These are phyloP conservation scores for Tetragonula clypearis DNA, from an alignment of 1,140 invertebrate genomes.

Conservation along the genomic window DNA sequence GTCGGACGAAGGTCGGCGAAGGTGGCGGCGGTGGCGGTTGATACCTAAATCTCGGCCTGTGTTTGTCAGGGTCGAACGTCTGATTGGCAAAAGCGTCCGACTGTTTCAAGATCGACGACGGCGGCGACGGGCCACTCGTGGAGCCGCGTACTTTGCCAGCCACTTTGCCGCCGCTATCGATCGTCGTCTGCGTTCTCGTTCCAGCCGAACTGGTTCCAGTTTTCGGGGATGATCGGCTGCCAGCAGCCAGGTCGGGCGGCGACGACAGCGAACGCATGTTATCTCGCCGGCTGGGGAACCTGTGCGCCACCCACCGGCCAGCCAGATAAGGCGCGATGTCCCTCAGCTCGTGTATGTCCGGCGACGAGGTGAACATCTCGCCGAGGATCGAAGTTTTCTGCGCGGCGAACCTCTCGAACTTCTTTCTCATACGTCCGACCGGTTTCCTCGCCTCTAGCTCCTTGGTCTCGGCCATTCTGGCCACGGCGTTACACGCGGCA, in stretches of 20 bases:
- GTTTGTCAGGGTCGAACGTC: conserved; percentile 88
- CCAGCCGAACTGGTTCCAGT: neutral
- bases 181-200: conserved; percentile 40
- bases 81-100: conserved; percentile 84
- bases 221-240: conserved; percentile 33
- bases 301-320: conserved; percentile 89
- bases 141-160: conserved; percentile 23
- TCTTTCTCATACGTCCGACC: conserved; percentile 85
- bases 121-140: conserved; percentile 72
- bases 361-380: conserved; percentile 91
- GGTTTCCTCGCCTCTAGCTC: conserved; percentile 81
- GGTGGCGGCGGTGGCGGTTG: conserved; percentile 83
- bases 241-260: conserved; percentile 77
- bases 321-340: conserved; percentile 90
- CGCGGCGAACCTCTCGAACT: conserved; percentile 83
- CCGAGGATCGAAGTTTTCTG: conserved; percentile 86
- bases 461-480: conserved; percentile 71
- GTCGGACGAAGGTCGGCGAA: conserved; percentile 64
- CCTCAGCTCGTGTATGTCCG: conserved; percentile 88
- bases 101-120: conserved; percentile 85
- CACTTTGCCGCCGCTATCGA: neutral
- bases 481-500: conserved; percentile 69
- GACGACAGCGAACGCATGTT: conserved; percentile 85
- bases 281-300: conserved; percentile 85
- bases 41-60: conserved; percentile 89